Percentiles rank a stretch among this genome's conserved stretches.
Conservation (phyloP, 2,888 invertebrate genomes). For the Oxycera nigricornis region DNA sequence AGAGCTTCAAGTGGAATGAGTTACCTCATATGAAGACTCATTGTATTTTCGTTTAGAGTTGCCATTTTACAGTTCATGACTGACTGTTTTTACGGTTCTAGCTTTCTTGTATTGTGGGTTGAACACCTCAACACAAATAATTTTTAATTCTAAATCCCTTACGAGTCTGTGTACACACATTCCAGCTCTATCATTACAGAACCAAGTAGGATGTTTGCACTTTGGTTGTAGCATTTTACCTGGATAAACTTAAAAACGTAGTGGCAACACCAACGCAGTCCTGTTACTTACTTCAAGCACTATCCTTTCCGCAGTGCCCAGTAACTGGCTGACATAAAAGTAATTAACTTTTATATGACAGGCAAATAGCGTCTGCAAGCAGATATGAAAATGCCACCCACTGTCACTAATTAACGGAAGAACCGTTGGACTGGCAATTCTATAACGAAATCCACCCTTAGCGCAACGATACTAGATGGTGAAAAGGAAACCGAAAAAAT, state of each 20-base stretch:
- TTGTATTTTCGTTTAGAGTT: too few relatives aligned
- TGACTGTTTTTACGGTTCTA: too few relatives aligned
- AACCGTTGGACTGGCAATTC: not conserved
- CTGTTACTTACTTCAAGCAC: not conserved
- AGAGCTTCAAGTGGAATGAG: constrained; percentile 28
- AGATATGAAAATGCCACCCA: constrained; percentile 42
- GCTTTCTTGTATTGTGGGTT: too few relatives aligned
- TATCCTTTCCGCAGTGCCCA: not conserved
- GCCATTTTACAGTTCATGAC: too few relatives aligned
- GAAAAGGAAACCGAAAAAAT: constrained; percentile 43
- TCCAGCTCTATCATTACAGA: too few relatives aligned
- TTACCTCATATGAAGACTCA: too few relatives aligned
- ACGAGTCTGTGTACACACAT: too few relatives aligned
- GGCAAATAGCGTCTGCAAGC: constrained; percentile 30
- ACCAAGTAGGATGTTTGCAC: too few relatives aligned
- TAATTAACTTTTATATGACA: constrained; percentile 38
- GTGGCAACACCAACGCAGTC: not conserved
- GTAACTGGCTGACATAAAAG: constrained; percentile 34
- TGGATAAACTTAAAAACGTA: too few relatives aligned
- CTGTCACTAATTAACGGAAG: constrained; percentile 37
- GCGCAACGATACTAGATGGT: constrained; percentile 1
- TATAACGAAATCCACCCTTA: constrained; percentile 13
- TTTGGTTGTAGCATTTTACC: too few relatives aligned
- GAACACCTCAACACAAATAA: too few relatives aligned
- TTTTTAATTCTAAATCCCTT: too few relatives aligned